Evolutionary conservation across 2,113 vertebrate species (phyloP), one percentile per base, ranked within the genome.

Genomic region (Mandrillus leucophaeus): DNA sequence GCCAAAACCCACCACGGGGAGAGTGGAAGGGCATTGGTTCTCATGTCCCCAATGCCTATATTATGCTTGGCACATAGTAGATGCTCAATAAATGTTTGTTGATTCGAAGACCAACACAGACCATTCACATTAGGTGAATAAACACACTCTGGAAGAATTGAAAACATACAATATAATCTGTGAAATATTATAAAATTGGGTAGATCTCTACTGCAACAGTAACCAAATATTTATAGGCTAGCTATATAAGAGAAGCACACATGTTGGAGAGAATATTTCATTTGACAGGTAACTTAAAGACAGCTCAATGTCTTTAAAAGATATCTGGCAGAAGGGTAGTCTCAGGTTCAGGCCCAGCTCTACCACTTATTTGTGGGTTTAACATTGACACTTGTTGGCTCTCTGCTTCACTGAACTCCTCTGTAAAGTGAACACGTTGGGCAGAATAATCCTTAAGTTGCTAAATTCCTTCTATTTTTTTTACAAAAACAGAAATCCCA

Each of bases 391-490:
- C 50, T 82, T 87, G 38, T 50, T 70, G 61, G 20, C 48, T 94
- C 50, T 90, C n/a, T 8, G 32, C 43, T 48, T 55, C 61, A 9
- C 6, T 61, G 64, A 86, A 82, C 72, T 82, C 73, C 88, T 88
- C 22, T 25, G 14, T 80, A 64, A 94, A 90, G 43, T 45, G 48
- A 92, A 89, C n/a, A 4, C 1, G 48, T 16, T 32, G 73, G 23
- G 35, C 32, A 72, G 23, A 38, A 84, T 84, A 66, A 89, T 84
- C 40, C 48, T 45, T 35, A 55, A n/a, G 11, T 79, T 82, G 12
- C 30, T 84, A 48, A 88, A 79, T 79, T 89, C 57, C 80, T 93
- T 90, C 66, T 78, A 8, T 22, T 59, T 94, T 94, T 94, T 91
- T 86, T 13, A 70, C 12, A 38, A 32, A 76, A 95, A 64, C 45